Evolutionary conservation across 2,113 vertebrate genomes (phyloP).

Genomic region (Crotalus viridis): DNA sequence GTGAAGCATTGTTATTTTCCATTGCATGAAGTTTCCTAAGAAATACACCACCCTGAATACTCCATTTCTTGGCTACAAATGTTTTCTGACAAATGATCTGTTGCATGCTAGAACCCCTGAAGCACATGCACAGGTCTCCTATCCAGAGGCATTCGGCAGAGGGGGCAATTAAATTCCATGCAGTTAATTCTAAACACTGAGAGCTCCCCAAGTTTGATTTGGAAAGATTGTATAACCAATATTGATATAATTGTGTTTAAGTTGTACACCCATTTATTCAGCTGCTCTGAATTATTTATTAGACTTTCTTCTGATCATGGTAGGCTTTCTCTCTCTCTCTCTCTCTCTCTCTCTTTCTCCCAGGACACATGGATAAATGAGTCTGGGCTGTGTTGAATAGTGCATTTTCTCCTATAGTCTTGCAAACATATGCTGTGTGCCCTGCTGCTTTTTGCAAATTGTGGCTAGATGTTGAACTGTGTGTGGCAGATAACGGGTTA

Average conservation of each 20-base stretch:
- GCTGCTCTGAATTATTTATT: constrained; percentile 26
- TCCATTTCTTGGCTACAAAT: not conserved
- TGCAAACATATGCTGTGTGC: not conserved
- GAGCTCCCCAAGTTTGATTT: not conserved
- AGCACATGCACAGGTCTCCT: not conserved
- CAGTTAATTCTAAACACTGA: not conserved
- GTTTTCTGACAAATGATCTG: not conserved
- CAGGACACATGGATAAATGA: constrained; percentile 7
- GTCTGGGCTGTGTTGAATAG: constrained; percentile 9
- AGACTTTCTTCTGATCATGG: constrained; percentile 17
- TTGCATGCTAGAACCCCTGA: not conserved
- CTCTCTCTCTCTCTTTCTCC: not conserved
- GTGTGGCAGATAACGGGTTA: constrained; percentile 63
- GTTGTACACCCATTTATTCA: constrained; percentile 6
- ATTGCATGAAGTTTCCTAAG: not conserved
- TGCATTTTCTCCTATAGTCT: constrained; percentile 1
- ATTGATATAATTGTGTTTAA: not conserved
- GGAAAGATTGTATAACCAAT: not conserved
- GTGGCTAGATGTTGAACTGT: constrained; percentile 22
- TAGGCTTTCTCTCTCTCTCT: not conserved
- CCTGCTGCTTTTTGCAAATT: not conserved
- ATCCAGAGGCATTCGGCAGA: not conserved
- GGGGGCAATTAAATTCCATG: not conserved
- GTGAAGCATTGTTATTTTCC: not conserved
- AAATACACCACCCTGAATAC: not conserved